phyloP scores from a whole-genome alignment of 1,140 invertebrate species.

The Rhagoletis zephyria region DNA sequence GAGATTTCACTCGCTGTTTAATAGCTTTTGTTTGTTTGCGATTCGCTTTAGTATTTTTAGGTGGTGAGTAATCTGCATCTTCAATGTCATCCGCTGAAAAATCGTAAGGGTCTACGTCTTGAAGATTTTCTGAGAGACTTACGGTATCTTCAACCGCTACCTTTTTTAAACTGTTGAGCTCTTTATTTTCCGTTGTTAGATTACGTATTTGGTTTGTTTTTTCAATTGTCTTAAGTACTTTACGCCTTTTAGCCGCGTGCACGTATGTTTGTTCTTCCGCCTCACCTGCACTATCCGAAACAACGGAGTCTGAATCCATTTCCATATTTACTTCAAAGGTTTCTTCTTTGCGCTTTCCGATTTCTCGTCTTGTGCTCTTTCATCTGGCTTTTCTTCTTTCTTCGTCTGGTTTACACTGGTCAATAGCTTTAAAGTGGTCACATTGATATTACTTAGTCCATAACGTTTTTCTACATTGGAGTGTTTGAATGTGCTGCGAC shows the following conservation, averaged over 20 bases:
- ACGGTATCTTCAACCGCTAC: not conserved
- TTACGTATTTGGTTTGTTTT: not conserved
- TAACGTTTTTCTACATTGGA: not conserved
- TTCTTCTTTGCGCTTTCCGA: not conserved
- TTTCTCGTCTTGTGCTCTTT: not conserved
- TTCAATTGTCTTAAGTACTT: slow-evolving; percentile 56
- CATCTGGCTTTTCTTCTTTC: not conserved
- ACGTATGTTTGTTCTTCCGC: slow-evolving; percentile 62
- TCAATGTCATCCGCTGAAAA: slow-evolving; percentile 64
- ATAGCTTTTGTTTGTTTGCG: slow-evolving; percentile 4
- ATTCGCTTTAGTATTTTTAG: slow-evolving; percentile 43
- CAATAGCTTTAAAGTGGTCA: not conserved
- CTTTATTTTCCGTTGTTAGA: not conserved
- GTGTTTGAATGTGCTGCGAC: not conserved
- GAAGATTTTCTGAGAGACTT: not conserved
- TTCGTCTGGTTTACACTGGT: not conserved
- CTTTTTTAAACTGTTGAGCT: not conserved
- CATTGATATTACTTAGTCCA: slow-evolving; percentile 36
- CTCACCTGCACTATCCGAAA: slow-evolving; percentile 69
- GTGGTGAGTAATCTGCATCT: slow-evolving; percentile 54
- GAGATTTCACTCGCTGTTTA: slow-evolving; percentile 24
- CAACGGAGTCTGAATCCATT: slow-evolving; percentile 68
- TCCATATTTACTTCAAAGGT: not conserved
- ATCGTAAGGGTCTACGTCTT: slow-evolving; percentile 51
- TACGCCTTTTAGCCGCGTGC: slow-evolving; percentile 66